phyloP scores from a whole-genome alignment of 1,140 invertebrate genomes.

The Eufriesea mexicana region DNA sequence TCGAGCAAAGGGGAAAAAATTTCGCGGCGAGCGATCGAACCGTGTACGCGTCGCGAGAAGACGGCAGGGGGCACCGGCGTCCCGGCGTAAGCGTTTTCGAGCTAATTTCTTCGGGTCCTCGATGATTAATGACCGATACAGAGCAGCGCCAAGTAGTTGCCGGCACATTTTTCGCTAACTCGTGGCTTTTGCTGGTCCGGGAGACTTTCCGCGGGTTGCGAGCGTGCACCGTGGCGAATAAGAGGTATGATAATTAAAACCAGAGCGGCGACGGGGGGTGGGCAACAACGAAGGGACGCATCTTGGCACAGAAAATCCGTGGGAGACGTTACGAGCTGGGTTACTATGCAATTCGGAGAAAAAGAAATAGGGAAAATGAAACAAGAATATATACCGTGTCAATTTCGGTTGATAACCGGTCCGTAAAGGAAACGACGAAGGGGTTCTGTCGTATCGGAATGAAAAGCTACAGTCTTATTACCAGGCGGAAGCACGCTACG shows the following conservation, averaged over 20 bases:
- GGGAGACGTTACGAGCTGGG: not conserved
- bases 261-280: too few species aligned
- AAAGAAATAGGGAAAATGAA: not conserved
- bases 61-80: not conserved
- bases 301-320: not conserved
- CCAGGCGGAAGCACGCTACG: not conserved
- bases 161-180: not conserved
- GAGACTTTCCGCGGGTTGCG: not conserved
- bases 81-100: not conserved
- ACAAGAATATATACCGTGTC: not conserved
- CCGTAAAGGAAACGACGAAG: not conserved
- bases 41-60: not conserved
- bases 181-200: too few species aligned
- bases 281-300: not conserved
- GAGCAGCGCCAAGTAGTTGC: slow-evolving; percentile 1
- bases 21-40: not conserved
- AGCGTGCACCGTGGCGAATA: not conserved
- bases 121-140: slow-evolving; percentile 1
- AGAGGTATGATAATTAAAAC: not conserved
- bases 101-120: not conserved
- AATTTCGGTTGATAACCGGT: slow-evolving; percentile 23
- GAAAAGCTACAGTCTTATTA: slow-evolving; percentile 6
- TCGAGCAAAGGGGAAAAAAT: slow-evolving; percentile 30
- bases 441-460: not conserved
- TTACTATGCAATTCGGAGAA: too few species aligned